Conservation (phyloP, 2,113 vertebrate species). For the Saguinus midas region DNA sequence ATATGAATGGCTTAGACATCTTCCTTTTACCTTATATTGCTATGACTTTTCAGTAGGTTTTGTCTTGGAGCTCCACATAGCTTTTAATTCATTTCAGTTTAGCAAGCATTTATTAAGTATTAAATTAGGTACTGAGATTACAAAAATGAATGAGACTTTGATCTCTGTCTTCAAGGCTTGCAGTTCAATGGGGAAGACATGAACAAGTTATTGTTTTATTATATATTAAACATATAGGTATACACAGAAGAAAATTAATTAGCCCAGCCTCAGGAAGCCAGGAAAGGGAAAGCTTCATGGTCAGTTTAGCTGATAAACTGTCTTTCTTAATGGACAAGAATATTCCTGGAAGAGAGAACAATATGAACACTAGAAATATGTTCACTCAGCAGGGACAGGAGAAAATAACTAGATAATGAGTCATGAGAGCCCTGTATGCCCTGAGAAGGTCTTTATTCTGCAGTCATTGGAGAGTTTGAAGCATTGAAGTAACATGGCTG, state of each 20-base stretch:
- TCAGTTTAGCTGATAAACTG: neutral
- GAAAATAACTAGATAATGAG: neutral
- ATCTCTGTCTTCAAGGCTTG: neutral
- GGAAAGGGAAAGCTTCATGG: neutral
- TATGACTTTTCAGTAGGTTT: neutral
- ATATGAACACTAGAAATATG: neutral
- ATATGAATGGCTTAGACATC: neutral
- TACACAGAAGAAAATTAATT: neutral
- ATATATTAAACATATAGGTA: neutral
- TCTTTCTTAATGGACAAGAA: neutral
- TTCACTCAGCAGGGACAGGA: neutral
- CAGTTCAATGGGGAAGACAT: neutral
- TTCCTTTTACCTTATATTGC: neutral
- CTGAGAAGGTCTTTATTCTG: neutral
- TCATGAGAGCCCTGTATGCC: neutral
- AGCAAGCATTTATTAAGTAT: neutral
- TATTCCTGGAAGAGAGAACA: neutral
- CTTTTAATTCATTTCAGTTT: conserved; percentile 25
- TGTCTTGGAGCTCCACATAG: neutral
- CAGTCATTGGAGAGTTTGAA: neutral
- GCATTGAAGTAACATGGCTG: neutral
- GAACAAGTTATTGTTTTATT: neutral
- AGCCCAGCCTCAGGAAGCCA: neutral
- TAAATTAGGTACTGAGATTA: conserved; percentile 2
- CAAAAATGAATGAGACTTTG: neutral